Base-by-base conservation (phyloP, 1,140 invertebrate genomes). In the Contarinia nasturtii region DNA sequence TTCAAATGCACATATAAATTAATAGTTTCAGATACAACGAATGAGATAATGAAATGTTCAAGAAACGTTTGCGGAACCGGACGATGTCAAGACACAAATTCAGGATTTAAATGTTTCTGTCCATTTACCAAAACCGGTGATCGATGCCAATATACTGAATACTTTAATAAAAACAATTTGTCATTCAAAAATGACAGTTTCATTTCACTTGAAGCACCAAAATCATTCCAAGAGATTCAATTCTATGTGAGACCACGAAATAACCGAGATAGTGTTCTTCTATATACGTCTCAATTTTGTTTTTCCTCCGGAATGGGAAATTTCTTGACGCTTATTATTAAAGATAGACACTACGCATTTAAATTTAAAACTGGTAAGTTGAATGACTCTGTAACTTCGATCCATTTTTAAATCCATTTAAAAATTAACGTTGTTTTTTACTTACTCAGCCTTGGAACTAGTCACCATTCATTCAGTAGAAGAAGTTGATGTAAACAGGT, bases 281-380 rank as follows among this genome's bases (percentile, higher is more conserved):
- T 93, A 49, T 95, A 96, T 61, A 82, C 80, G 54, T 82, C 79
- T n/a, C 83, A 93, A 65, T 80, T n/a, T n/a, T n/a, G n/a, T n/a
- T n/a, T n/a, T n/a, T n/a, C n/a, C n/a, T n/a, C n/a, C 73, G 33
- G 72, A 80, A 27, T 75, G 82, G 87, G 88, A 20, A 86, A 93
- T 56, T 96, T 90, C 57, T 72, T 82, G 27, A 81, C 89, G 0
- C 68, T 95, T 1, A 67, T 85, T 2, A 75, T 95, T 2, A 82
- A 77, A 51, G 76, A 94, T 57, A 72, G 75, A 51, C 77, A 77
- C 51, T 59, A 94, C 0, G 88, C 95, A 58, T 89, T 94, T 67
- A 73, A 82, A 50, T 92, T 82, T 56, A 86, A 92, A 54, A 77
- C 82, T 42, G 89, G 87, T 18, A 65, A 58, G 49, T 48, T 42